Conservation (phyloP, 2,113 vertebrate genomes). For the Holacanthus passer region DNA sequence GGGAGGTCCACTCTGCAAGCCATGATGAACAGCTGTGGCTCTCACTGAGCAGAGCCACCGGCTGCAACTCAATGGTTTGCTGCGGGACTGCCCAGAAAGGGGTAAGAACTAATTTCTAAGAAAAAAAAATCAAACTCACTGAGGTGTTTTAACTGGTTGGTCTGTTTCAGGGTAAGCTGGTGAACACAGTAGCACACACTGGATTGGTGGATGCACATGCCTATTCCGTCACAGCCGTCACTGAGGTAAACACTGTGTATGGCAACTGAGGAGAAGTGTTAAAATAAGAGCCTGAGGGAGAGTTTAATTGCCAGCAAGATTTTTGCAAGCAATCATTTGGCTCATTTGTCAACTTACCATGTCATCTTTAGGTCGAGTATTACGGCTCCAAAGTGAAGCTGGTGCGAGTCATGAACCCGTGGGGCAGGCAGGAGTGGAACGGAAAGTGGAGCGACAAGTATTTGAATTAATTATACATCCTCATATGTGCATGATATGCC, state of each 20-base stretch:
- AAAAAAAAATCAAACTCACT: not conserved
- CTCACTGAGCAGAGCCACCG: conserved; percentile 15
- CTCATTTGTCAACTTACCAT: not conserved
- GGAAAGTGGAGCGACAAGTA: conserved; percentile 68
- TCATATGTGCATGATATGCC: not conserved
- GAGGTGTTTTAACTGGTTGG: not conserved
- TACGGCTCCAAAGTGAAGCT: conserved; percentile 32
- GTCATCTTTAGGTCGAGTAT: conserved; percentile 32
- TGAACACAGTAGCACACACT: conserved; percentile 15
- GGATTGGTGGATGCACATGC: conserved; percentile 59
- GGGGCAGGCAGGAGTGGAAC: conserved; percentile 51
- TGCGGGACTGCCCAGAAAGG: conserved; percentile 10
- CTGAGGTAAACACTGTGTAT: conserved; percentile 57
- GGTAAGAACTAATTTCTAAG: not conserved
- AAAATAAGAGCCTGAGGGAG: not conserved
- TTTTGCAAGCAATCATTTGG: too few species aligned
- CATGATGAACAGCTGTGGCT: conserved; percentile 46
- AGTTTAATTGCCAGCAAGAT: not conserved
- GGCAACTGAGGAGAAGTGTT: not conserved
- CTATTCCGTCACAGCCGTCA: conserved; percentile 64
- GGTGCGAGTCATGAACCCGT: conserved; percentile 66
- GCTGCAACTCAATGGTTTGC: conserved; percentile 60
- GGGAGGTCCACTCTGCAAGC: not conserved
- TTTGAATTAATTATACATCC: not conserved
- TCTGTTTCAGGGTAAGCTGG: conserved; percentile 7